Base-by-base conservation (phyloP, 2,888 invertebrate genomes). In the Coelinius sp. region DNA sequence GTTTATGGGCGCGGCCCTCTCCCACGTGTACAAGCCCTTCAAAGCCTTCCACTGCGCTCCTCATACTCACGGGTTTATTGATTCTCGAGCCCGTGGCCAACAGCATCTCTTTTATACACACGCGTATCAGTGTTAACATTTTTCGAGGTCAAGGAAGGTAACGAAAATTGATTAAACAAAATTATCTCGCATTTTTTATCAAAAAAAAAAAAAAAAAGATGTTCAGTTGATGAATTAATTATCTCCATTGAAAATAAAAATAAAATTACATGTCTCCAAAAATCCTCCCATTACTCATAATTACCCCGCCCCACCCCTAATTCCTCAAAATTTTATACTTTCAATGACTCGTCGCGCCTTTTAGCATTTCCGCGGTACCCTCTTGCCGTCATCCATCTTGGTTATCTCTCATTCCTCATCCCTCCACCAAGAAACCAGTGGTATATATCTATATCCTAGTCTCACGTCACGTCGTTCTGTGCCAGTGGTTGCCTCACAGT, bases 301-400 rank as follows among this genome's bases (percentile, higher is more conserved):
- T 35, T 66, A 22, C 12, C 31, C 35, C 17, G 24, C 14, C 27
- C 53, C 2, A 8, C 17, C 31, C 20, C 2, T 31, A 17, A 59
- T 12, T 38, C 70, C 27, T 69, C 71, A 46, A 6, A 49, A 71
- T 74, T 70, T 76, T 80, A 80, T 81, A 82, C 84, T 85, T 85
- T 86, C 86, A 86, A 67, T 85, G 85, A 85, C 83, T 84, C 85
- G 85, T 86, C 82, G 82, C 84, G 84, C 81, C 85, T 84, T 83
- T 86, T 86, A 85, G 80, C 84, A 81, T 84, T 81, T 82, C 80
- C 79, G 77, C 79, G 72, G 75, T 77, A 81, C 73, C 82, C 81
- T 83, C 82, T 76, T 68, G 70, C 70, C 77, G 75, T 80, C 83
- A 86, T 86, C 84, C 81, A 85, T 86, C 86, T 86, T 84, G 76